Percentiles rank a stretch among this genome's conserved stretches.
Evolutionary conservation across 2,888 invertebrate species (phyloP).

Genomic region (Pandemis cinnamomeana): DNA sequence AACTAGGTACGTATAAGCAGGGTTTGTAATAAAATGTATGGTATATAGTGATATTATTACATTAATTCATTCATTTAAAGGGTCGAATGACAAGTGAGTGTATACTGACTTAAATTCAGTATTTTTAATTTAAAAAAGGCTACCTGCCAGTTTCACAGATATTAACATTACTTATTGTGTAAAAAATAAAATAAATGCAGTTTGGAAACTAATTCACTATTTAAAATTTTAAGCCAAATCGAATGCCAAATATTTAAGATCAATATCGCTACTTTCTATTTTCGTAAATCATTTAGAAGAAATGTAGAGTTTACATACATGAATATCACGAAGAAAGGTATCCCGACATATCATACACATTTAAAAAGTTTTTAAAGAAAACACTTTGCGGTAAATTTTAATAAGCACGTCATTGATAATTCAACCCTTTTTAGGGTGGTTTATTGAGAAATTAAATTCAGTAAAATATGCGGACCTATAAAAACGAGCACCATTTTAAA

Average conservation of each 20-base stretch:
- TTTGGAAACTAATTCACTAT: conserved; percentile 17
- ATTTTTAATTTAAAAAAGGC: not conserved
- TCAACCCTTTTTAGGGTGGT: not conserved
- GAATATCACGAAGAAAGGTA: conserved; percentile 43
- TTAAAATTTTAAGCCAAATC: conserved; percentile 65
- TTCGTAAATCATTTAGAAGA: conserved; percentile 47
- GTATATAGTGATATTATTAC: not conserved
- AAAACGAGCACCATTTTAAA: too few relatives aligned
- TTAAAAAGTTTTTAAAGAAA: conserved; percentile 25
- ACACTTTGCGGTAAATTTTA: conserved; percentile 21
- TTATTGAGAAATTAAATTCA: too few relatives aligned
- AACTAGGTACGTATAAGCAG: conserved; percentile 25
- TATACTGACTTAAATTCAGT: not conserved
- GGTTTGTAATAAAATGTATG: conserved; percentile 23
- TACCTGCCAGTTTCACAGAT: not conserved
- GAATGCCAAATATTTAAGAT: conserved; percentile 70
- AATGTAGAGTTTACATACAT: conserved; percentile 39
- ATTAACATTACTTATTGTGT: not conserved
- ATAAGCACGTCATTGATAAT: conserved; percentile 22
- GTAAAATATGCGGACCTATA: too few relatives aligned
- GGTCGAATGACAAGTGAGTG: not conserved
- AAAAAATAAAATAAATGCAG: not conserved
- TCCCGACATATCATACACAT: conserved; percentile 47
- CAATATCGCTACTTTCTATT: conserved; percentile 49
- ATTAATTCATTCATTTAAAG: not conserved